phyloP scores from a whole-genome alignment of 2,113 vertebrate species.

The Merops nubicus region DNA sequence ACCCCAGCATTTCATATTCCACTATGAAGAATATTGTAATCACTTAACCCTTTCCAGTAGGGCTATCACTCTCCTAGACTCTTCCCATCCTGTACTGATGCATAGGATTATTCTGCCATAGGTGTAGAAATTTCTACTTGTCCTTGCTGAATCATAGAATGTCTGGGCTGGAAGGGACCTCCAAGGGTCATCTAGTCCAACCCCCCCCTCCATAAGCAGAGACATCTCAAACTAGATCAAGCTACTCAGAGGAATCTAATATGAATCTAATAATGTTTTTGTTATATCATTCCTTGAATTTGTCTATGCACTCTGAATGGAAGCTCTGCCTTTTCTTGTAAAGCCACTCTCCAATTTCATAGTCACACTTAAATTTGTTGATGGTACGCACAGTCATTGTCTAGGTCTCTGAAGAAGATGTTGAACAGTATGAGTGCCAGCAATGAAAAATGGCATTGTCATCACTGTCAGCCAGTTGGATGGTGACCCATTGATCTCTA shows the following conservation, averaged over 20 bases:
- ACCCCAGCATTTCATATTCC: too few species aligned
- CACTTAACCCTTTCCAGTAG: neutral
- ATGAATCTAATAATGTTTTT: neutral
- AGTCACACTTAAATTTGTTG: neutral
- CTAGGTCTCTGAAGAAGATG: neutral
- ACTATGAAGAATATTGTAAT: too few species aligned
- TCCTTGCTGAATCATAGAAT: neutral
- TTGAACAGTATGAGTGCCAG: neutral
- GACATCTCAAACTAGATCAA: too few species aligned
- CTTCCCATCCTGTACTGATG: neutral
- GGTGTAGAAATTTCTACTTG: neutral
- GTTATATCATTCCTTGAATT: neutral
- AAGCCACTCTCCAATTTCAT: neutral
- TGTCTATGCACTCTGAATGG: neutral
- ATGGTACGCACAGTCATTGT: neutral
- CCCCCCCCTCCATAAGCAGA: too few species aligned
- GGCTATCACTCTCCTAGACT: neutral
- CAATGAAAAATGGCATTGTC: neutral
- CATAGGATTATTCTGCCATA: neutral
- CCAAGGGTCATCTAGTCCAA: too few species aligned
- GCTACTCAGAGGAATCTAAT: too few species aligned
- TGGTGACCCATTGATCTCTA: neutral
- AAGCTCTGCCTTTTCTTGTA: neutral
- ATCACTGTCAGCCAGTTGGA: neutral
- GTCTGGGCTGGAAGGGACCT: too few species aligned